These are phyloP conservation scores for Amniataba percoides DNA, from an alignment of 2,797 vertebrate species.

Conservation along the genomic window DNA sequence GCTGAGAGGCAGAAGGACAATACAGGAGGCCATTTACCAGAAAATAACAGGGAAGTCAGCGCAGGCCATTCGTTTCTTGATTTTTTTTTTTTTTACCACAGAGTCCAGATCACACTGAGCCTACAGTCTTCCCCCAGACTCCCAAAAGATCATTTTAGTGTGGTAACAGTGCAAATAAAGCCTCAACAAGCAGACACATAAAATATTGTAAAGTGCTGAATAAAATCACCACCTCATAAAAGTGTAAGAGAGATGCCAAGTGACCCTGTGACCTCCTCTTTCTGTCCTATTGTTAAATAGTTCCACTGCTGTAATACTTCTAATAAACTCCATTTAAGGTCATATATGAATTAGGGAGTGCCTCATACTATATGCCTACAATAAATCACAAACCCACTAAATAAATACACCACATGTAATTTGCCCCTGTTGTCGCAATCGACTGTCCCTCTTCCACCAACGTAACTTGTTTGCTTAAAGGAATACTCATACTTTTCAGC, in stretches of 20 bases:
- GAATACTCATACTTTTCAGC: conserved; percentile 60
- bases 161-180: conserved; percentile 31
- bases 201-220: conserved; percentile 20
- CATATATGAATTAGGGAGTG: conserved; percentile 52
- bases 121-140: conserved; percentile 31
- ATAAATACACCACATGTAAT: conserved; percentile 35
- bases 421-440: conserved; percentile 53
- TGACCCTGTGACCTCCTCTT: conserved; percentile 21
- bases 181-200: conserved; percentile 14
- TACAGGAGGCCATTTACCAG: conserved; percentile 43
- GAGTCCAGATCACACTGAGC: conserved; percentile 33
- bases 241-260: background rate
- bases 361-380: conserved; percentile 10
- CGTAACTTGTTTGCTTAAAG: conserved; percentile 65
- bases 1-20: conserved; percentile 46
- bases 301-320: conserved; percentile 6
- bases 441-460: conserved; percentile 6
- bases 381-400: conserved; percentile 61
- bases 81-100: conserved; percentile 36
- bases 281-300: conserved; percentile 1
- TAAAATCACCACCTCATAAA: conserved; percentile 38
- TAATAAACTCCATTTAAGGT: conserved; percentile 28
- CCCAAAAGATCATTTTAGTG: conserved; percentile 30
- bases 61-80: conserved; percentile 43
- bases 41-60: conserved; percentile 53